Base-by-base conservation (phyloP, 2,113 vertebrate genomes). In the Rhodinocichla rosea region DNA sequence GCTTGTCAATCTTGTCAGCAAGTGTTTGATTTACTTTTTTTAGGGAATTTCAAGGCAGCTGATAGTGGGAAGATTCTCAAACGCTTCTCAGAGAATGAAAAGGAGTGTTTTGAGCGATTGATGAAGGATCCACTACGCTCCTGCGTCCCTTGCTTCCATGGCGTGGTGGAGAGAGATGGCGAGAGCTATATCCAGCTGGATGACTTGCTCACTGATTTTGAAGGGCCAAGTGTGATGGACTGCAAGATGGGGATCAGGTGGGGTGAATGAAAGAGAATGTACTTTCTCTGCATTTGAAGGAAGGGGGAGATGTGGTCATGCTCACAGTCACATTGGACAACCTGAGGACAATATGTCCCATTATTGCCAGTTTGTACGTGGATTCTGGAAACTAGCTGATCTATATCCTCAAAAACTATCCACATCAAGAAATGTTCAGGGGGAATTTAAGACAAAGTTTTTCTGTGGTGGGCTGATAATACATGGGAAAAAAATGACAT, bases 211-310 rank as follows among this genome's bases (percentile, higher is more conserved):
- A 97, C 97, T 30, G 98, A 97, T 94, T 99, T 99, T 93, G 98
- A 99, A 50, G 98, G 98, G 32, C 99, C 99, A 32, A 99, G 98
- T 52, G 99, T 99, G 83, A 99, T 99, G 97, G 99, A 99, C 98
- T 99, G 99, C 98, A 99, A 99, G 96, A 99, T 99, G 98, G 99
- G 99, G 19, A 97, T 99, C 95, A 99, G 99, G 99, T 99, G 92
- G 75, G 92, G 55, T 70, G 40, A 62, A 63, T 26, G 42, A 59
- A 91, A 71, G 55, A 75, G 50, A 78, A 75, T 55, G 35, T 75
- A 23, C 42, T 92, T 89, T 83, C 45, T 83, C 32, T 87, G 37
- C 21, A 22, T 94, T 53, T 69, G 84, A 45, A 79, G 56, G 71
- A 93, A 24, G n/a, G 14, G 27, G 16, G 19, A 68, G 6, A 47